Base-by-base conservation (phyloP, 2,113 vertebrate genomes). In the Bujurquina vittata region DNA sequence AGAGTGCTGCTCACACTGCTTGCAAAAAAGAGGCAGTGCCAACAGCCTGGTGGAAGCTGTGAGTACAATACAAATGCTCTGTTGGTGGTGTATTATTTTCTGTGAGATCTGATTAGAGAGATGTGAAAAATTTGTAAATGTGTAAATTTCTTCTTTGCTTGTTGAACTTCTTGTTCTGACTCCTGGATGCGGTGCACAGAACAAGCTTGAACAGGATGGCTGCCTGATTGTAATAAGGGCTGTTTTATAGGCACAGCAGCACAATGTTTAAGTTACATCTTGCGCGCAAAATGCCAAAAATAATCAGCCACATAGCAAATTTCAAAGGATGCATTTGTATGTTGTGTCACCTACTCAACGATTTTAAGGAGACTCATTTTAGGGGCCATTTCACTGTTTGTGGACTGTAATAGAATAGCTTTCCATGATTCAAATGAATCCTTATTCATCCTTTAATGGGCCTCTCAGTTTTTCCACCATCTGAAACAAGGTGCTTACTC, bases 21-120 rank as follows among this genome's bases (percentile, higher is more conserved):
- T 97, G 17, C 96, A 97, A 89, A 97, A 97, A 81, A 96, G 97
- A 93, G 96, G 98, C 91, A 99, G 98, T 0, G 98, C 98, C 0
- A 96, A 96, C 95, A 99, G 98, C 84, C 89, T 99, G 90, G 98
- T 99, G 78, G 98, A 99, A 90, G 98, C 98, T 69, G 98, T 99
- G 93, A 87, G 92, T 84, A 22, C 7, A 58, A 62, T 5, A 20
- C 23, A 40, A 18, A 12, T 12, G 12, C 11, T 59, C 5, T 29
- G 18, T 22, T 52, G 15, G 40, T 65, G 5, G 43, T 1, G 0
- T 62, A 12, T 8, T 35, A 31, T 37, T 37, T 37, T 37, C 8
- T 37, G 31, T 33, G 31, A 33, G 31, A 33, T 37, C 35, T 37
- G 35, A 37, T 37, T 8, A 35, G 33, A 31, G 31, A 31, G 31